Base-by-base conservation (phyloP, 2,888 invertebrate species). In the Andrena bicolor region DNA sequence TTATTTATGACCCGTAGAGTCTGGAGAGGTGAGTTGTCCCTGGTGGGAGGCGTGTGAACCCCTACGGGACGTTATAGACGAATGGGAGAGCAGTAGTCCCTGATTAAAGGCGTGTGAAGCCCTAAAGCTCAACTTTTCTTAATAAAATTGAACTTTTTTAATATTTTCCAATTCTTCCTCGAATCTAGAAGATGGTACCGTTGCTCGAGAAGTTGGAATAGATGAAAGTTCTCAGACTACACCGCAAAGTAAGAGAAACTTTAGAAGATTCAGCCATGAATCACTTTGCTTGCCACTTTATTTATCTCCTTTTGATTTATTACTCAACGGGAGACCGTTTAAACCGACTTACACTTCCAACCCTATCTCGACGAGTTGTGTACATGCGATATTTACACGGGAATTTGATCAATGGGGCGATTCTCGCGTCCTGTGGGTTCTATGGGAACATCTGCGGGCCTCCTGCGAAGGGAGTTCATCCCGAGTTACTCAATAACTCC, bases 341-440 rank as follows among this genome's bases (percentile, higher is more conserved):
- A 20, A 13, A 68, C n/a, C 20, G 13, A 72, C n/a, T 61, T 60
- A 48, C 20, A 10, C 63, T 28, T 32, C 7, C 41, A 41, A 73
- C 65, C 73, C 65, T 56, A 35, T 65, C 35, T 28, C n/a, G 35
- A 10, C 26, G 23, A 13, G 13, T 73, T 20, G 65, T 73, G 53
- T 61, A 56, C 64, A 58, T 56, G n/a, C 30, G 20, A n/a, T 73
- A 56, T 73, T 73, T 73, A 73, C 73, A 64, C 20, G 16, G 73
- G 56, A 58, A 58, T 64, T 41, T 41, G 64, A 73, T 65, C 53
- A 65, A 48, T 65, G 65, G 64, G 53, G 65, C 49, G 48, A 63
- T 63, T 61, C 61, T 63, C 49, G 71, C 60, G 49, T 49, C 23
- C 71, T 13, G 41, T 56, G 28, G 48, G 41, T 28, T 35, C 35